phyloP scores from a whole-genome alignment of 2,797 vertebrate genomes.

The Tadarida brasiliensis region DNA sequence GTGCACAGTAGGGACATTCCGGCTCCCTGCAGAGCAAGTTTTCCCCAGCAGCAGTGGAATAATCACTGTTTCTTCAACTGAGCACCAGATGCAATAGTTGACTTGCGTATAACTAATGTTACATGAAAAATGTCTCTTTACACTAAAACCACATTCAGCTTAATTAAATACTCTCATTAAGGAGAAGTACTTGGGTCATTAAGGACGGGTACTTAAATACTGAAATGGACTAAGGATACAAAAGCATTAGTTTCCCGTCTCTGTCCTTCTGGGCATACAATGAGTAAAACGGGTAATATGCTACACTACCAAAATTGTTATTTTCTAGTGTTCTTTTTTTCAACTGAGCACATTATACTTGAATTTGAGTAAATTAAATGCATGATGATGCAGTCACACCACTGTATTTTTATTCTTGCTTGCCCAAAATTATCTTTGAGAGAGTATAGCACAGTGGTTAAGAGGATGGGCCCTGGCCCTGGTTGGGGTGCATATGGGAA shows the following conservation, averaged over 20 bases:
- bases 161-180: slow-evolving; percentile 72
- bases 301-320: slow-evolving; percentile 15
- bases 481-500: too few species aligned
- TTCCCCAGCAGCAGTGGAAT: neutral
- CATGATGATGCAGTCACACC: neutral
- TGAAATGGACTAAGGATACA: slow-evolving; percentile 28
- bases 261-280: slow-evolving; percentile 9
- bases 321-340: slow-evolving; percentile 54
- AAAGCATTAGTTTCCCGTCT: slow-evolving; percentile 40
- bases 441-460: neutral
- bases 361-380: slow-evolving; percentile 56
- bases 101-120: slow-evolving; percentile 26
- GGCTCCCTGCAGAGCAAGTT: neutral
- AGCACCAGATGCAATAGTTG: slow-evolving; percentile 42
- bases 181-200: slow-evolving; percentile 36
- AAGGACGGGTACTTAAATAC: slow-evolving; percentile 43
- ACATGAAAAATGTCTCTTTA: slow-evolving; percentile 42
- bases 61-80: neutral
- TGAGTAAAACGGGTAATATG: slow-evolving; percentile 6
- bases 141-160: slow-evolving; percentile 34
- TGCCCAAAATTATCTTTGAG: slow-evolving; percentile 19
- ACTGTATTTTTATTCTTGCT: slow-evolving; percentile 50
- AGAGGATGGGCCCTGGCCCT: neutral
- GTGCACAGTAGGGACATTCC: neutral
- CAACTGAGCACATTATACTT: slow-evolving; percentile 24